phyloP scores from a whole-genome alignment of 2,113 vertebrate species.

The Nyctibius bracteatus region DNA sequence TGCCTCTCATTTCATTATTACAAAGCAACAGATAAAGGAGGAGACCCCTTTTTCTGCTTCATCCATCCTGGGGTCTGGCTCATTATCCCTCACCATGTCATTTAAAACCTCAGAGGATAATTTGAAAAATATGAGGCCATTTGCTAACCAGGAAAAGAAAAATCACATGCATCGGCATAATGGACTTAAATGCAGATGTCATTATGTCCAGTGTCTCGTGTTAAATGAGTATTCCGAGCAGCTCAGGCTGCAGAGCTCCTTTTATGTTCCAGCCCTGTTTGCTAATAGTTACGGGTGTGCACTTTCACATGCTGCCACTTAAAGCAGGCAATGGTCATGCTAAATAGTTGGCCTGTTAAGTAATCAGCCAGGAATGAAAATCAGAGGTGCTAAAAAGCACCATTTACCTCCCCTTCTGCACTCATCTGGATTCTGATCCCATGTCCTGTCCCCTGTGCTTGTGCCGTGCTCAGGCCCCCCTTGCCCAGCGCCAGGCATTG shows the following conservation, averaged over 20 bases:
- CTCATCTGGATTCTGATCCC: neutral
- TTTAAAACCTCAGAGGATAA: conserved; percentile 29
- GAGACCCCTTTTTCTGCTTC: neutral
- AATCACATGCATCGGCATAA: neutral
- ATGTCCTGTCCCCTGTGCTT: neutral
- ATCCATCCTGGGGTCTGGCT: neutral
- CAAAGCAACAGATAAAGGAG: neutral
- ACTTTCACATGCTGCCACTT: conserved; percentile 25
- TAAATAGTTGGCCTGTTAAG: conserved; percentile 25
- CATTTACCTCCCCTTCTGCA: neutral
- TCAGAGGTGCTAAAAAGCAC: neutral
- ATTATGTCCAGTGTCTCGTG: conserved; percentile 4
- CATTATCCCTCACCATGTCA: neutral
- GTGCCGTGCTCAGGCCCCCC: neutral
- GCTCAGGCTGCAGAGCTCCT: neutral
- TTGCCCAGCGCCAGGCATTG: neutral
- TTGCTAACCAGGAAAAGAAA: conserved; percentile 35
- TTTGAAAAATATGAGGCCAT: conserved; percentile 34
- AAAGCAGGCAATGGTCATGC: conserved; percentile 6
- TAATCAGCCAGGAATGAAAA: conserved; percentile 17
- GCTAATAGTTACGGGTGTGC: neutral
- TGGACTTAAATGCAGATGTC: conserved; percentile 24
- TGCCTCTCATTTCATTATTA: neutral
- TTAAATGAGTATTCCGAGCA: conserved; percentile 27
- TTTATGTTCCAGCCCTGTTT: conserved; percentile 15